Evolutionary conservation across 1,140 invertebrate genomes (phyloP).

Genomic region (Tetraneura akinire): DNA sequence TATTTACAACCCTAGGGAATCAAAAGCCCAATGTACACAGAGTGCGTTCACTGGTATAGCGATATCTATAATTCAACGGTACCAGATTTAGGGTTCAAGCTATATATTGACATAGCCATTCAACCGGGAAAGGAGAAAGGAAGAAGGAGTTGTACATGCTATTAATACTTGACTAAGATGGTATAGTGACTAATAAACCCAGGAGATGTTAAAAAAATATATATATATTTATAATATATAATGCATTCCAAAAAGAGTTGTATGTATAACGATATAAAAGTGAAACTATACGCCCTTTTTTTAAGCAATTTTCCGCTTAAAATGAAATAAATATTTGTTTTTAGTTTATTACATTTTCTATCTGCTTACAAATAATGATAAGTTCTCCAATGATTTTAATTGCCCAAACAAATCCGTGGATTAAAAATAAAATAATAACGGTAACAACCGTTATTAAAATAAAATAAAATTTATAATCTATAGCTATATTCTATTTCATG

Average conservation of each 20-base stretch:
- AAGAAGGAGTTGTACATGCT: constrained; percentile 1
- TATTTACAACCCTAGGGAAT: constrained; percentile 46
- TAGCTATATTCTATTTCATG: no score
- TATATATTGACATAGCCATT: constrained; percentile 39
- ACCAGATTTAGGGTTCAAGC: constrained; percentile 37
- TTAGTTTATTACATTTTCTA: no score
- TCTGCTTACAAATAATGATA: no score
- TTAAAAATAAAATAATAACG: no score
- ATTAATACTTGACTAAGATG: constrained; percentile 47
- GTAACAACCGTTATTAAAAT: no score
- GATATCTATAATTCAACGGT: constrained; percentile 47
- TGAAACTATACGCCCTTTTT: constrained; percentile 21
- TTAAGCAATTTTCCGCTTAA: no score
- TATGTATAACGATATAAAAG: not conserved
- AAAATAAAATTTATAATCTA: no score
- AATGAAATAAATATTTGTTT: no score
- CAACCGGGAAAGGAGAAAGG: constrained; percentile 24
- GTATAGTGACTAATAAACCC: constrained; percentile 27
- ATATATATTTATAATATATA: no score
- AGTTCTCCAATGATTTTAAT: no score
- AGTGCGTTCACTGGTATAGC: not conserved
- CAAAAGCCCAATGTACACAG: not conserved
- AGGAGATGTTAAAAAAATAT: constrained; percentile 10
- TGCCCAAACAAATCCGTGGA: no score
- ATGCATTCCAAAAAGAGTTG: not conserved